phyloP scores from a whole-genome alignment of 2,888 invertebrate genomes.

The Encarsia formosa region DNA sequence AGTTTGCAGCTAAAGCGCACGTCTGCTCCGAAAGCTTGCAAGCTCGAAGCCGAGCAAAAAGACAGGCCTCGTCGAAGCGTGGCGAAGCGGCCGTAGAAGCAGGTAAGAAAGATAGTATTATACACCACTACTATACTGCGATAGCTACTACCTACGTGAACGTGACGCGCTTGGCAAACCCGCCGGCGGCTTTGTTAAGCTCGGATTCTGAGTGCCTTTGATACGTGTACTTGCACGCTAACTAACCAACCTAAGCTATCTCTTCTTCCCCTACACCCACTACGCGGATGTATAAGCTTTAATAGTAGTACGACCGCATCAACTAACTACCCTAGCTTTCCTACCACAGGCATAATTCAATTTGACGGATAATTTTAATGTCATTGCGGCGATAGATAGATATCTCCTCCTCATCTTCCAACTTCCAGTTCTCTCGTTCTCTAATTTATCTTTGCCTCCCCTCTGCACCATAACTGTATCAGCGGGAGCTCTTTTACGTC shows the following conservation, averaged over 20 bases:
- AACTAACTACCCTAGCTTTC: no score
- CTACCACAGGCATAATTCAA: no score
- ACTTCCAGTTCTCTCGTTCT: background rate
- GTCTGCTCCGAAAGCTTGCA: no score
- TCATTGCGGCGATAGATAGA: no score
- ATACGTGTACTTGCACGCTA: constrained; percentile 53
- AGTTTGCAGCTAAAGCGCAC: no score
- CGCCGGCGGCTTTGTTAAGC: constrained; percentile 48
- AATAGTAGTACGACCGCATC: constrained; percentile 16
- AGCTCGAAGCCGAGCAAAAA: no score
- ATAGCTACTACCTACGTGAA: constrained; percentile 4
- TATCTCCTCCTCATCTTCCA: no score
- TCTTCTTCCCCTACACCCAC: constrained; percentile 26
- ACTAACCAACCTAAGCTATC: constrained; percentile 52
- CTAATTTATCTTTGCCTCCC: background rate
- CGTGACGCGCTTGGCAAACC: constrained; percentile 50
- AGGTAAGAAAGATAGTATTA: no score
- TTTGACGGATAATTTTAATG: constrained; percentile 49
- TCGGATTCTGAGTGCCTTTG: constrained; percentile 52
- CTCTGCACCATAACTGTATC: background rate
- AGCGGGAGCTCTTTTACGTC: no score
- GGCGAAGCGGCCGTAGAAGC: no score
- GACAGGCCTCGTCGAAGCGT: no score
- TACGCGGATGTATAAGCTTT: constrained; percentile 13
- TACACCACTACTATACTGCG: background rate